A percentile compares a stretch with the other conserved stretches of the same genome.
Evolutionary conservation across 2,113 vertebrate species (phyloP).

Genomic region (Tyto alba): DNA sequence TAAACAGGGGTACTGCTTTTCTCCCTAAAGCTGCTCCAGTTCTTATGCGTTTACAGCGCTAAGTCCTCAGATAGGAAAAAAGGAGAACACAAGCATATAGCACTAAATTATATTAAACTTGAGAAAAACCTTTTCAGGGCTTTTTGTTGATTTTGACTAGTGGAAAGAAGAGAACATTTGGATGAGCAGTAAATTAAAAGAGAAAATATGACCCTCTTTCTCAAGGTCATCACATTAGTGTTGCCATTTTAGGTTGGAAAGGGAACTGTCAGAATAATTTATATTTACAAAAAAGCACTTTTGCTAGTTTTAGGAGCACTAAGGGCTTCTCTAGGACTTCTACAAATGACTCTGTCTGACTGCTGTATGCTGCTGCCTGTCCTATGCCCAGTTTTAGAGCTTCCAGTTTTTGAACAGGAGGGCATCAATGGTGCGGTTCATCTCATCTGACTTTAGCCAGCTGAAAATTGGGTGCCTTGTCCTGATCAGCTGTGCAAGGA

Average conservation of each 20-base stretch:
- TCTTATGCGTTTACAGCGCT: neutral
- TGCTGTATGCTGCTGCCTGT: neutral
- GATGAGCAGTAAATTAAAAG: neutral
- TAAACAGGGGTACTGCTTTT: neutral
- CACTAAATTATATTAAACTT: conserved; percentile 19
- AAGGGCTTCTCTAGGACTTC: neutral
- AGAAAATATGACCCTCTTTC: neutral
- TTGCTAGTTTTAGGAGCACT: neutral
- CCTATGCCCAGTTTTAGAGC: neutral
- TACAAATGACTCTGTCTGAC: neutral
- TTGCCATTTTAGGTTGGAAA: neutral
- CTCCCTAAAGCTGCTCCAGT: conserved; percentile 32
- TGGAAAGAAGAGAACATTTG: neutral
- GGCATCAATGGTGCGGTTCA: neutral
- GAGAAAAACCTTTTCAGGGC: neutral
- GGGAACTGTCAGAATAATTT: neutral
- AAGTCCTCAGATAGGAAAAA: neutral
- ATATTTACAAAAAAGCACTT: neutral
- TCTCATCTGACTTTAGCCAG: neutral
- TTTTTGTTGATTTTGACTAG: neutral
- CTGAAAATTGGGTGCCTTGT: neutral
- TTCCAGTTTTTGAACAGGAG: neutral
- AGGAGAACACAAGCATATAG: neutral
- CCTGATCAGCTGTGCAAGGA: neutral
- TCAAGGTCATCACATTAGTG: neutral